These are phyloP conservation scores for Drosophila busckii DNA, from an alignment of 1,140 invertebrate species.

Conservation along the genomic window DNA sequence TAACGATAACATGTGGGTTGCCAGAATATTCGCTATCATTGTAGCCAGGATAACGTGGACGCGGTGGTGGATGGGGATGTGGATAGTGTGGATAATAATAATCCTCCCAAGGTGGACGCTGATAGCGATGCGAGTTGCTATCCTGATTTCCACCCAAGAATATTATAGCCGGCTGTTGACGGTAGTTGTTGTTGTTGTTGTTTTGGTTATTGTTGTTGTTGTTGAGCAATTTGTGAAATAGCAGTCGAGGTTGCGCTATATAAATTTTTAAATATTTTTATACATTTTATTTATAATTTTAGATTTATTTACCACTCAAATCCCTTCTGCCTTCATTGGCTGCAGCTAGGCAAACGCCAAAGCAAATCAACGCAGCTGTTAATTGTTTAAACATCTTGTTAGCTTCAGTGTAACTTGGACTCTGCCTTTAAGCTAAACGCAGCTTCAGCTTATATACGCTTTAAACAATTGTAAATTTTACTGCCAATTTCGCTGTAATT, in stretches of 20 bases:
- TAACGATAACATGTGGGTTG: conserved; percentile 31
- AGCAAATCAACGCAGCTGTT: conserved; percentile 10
- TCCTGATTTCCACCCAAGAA: no score
- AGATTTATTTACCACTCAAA: no score
- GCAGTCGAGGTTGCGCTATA: no score
- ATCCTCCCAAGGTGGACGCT: conserved; percentile 1
- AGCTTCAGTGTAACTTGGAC: conserved; percentile 28
- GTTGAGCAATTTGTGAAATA: conserved; percentile 28
- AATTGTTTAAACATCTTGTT: conserved; percentile 26
- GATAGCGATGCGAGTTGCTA: conserved; percentile 12
- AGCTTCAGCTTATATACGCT: background rate
- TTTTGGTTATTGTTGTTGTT: conserved; percentile 26
- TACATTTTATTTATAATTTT: background rate
- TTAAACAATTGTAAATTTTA: conserved; percentile 7
- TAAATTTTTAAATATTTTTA: background rate
- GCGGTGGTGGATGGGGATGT: conserved; percentile 21
- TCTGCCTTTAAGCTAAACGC: conserved; percentile 7
- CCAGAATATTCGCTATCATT: no score
- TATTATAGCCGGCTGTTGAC: conserved; percentile 28
- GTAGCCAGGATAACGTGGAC: conserved; percentile 7
- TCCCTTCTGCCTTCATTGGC: background rate
- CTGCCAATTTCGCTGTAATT: conserved; percentile 12
- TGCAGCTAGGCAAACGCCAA: conserved; percentile 2
- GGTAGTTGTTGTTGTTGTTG: conserved; percentile 12
- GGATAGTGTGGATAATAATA: conserved; percentile 12